phyloP scores from a whole-genome alignment of 2,113 vertebrate genomes.

The Prunella fulvescens region DNA sequence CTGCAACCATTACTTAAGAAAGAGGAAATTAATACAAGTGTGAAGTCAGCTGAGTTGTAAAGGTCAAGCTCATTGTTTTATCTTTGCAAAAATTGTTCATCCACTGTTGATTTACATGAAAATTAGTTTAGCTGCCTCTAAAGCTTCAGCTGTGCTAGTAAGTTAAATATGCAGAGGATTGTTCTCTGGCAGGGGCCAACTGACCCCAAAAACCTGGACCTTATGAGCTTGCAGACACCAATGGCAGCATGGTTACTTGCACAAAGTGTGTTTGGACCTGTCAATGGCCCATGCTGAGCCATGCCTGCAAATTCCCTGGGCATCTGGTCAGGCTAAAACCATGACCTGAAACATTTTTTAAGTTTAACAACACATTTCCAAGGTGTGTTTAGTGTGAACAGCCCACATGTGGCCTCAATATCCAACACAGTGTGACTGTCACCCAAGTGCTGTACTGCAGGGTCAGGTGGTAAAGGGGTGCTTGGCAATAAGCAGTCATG shows the following conservation, averaged over 20 bases:
- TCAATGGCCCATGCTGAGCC: not conserved
- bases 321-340: not conserved
- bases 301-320: not conserved
- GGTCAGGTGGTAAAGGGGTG: not conserved
- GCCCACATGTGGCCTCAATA: rapidly evolving
- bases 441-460: rapidly evolving
- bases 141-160: not conserved
- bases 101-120: not conserved
- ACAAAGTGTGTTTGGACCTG: rapidly evolving
- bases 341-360: not conserved
- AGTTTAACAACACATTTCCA: rapidly evolving
- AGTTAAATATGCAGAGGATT: not conserved
- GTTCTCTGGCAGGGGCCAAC: not conserved
- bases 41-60: not conserved
- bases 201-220: not conserved
- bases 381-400: not conserved
- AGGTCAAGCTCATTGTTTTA: not conserved
- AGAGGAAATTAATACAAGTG: not conserved
- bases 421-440: not conserved
- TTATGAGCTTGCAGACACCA: not conserved
- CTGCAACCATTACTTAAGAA: not conserved
- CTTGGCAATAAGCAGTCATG: not conserved
- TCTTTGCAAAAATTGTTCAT: not conserved
- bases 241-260: not conserved
- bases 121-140: not conserved